Evolutionary conservation across 2,113 vertebrate genomes (phyloP), one percentile per base, ranked within the genome.

Genomic region (Sprattus sprattus): DNA sequence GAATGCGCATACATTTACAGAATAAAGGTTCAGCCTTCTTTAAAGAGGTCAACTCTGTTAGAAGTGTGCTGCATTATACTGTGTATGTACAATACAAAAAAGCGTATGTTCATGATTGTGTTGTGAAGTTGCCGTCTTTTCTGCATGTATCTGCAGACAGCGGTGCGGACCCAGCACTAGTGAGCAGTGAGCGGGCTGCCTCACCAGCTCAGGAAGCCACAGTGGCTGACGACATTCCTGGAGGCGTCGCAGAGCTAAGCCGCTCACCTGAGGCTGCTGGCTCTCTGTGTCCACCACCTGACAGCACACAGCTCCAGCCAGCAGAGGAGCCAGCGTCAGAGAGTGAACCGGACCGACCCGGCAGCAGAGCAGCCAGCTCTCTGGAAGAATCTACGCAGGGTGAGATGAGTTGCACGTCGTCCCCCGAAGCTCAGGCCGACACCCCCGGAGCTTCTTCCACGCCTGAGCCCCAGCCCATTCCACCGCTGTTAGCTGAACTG

Each of bases 61-160:
- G 39, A 39, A 39, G 39, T 39, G 39, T 39, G 39, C 39, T 39
- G 39, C 39, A 39, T 39, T 39, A 39, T 39, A 39, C 39, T 39
- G 39, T 39, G 39, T 39, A 1, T 39, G 39, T 39, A 39, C 39
- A 2, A 39, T 39, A 39, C 2, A 39, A 39, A 39, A 39, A 39
- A 39, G 39, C 39, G 39, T 39, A 39, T 39, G 39, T 39, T 39
- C 39, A 39, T 39, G 39, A 39, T 39, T 39, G 39, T 39, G 39
- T 39, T 39, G 39, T 39, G 39, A 39, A 39, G 39, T 20, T 45
- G 4, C 54, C 64, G 11, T 71, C 50, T 89, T 0, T 89, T 67
- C 87, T 57, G 52, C 52, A 20, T 57, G 54, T 22, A 4, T 60
- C 54, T 60, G 54, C 54, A 94, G 92, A 84, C 54, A 71, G 52